These are phyloP conservation scores for Sphenopsis melanotis DNA, from an alignment of 2,797 vertebrate species.

Conservation along the genomic window DNA sequence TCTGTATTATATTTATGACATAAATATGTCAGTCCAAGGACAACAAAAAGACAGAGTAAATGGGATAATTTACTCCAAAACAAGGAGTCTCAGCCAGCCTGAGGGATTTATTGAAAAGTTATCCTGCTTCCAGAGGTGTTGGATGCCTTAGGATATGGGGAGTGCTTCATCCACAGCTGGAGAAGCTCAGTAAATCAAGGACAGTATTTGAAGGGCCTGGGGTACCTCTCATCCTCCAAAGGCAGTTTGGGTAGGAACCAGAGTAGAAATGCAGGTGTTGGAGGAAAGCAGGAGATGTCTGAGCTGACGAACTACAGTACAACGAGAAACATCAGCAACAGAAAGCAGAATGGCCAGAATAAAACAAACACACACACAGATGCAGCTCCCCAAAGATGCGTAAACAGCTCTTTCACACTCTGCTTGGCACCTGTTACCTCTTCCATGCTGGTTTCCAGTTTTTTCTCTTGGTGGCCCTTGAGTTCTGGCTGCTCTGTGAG, in stretches of 20 bases:
- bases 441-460: constrained; percentile 65
- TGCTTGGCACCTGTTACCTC: constrained; percentile 64
- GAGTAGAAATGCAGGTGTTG: neutral
- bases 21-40: neutral
- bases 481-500: constrained; percentile 81
- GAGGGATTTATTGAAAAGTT: neutral
- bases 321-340: neutral
- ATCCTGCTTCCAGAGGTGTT: neutral
- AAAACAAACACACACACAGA: neutral
- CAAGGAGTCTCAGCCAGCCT: neutral
- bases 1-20: neutral
- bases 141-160: neutral
- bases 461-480: constrained; percentile 68
- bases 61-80: neutral
- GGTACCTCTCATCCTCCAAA: neutral
- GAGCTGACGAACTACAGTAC: neutral
- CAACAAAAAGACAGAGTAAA: neutral
- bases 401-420: neutral
- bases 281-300: neutral
- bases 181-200: neutral
- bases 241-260: neutral
- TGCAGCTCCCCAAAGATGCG: neutral
- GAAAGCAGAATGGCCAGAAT: neutral
- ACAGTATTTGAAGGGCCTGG: neutral
- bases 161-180: neutral